phyloP scores from a whole-genome alignment of 2,113 vertebrate genomes.

The Rousettus leschenaultii region DNA sequence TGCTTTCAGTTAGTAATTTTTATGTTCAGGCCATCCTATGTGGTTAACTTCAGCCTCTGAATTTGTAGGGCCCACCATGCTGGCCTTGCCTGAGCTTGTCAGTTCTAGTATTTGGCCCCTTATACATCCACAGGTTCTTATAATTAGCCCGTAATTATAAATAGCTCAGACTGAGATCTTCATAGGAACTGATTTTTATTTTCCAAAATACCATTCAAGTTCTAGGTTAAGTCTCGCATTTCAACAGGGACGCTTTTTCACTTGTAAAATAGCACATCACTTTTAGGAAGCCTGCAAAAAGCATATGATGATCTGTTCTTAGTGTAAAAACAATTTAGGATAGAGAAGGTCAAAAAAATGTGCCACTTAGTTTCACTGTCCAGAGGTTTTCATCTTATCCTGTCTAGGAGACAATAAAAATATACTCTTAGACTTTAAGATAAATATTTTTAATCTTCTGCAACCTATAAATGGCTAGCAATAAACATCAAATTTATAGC shows the following conservation, averaged over 20 bases:
- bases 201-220: neutral
- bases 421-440: neutral
- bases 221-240: neutral
- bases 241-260: neutral
- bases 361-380: neutral
- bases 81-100: no score
- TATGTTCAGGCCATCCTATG: no score
- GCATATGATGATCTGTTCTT: neutral
- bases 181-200: neutral
- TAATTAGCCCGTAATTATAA: neutral
- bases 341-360: neutral
- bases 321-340: neutral
- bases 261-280: neutral
- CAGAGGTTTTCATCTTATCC: neutral
- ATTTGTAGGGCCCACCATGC: no score
- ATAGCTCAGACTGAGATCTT: neutral
- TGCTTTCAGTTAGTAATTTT: no score
- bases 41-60: no score
- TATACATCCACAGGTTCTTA: neutral
- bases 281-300: neutral
- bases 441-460: constrained; percentile 8
- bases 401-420: neutral
- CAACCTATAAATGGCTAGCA: neutral
- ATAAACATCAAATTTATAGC: neutral
- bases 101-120: no score